A percentile compares a stretch with the other conserved stretches of the same genome.
Conservation (phyloP, 2,113 vertebrate species). For the Electrona antarctica region DNA sequence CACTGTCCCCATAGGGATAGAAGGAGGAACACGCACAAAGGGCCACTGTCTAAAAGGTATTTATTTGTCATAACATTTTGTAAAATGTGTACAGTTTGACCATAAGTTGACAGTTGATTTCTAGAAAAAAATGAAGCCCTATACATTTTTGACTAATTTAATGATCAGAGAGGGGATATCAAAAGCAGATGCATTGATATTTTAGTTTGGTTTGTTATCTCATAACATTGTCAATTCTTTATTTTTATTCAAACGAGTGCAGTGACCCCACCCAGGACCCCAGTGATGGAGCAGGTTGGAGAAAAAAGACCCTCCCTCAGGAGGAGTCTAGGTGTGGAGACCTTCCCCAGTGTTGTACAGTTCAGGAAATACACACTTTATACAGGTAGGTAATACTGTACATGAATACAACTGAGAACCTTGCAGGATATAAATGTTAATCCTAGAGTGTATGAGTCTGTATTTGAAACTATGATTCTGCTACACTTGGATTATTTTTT, state of each 20-base stretch:
- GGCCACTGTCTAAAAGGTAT: conserved; percentile 85
- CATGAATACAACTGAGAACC: background rate
- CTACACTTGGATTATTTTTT: background rate
- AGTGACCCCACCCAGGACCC: conserved; percentile 52
- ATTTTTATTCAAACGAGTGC: conserved; percentile 70
- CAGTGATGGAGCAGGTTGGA: conserved; percentile 30
- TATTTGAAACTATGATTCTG: too few species aligned
- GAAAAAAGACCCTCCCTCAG: conserved; percentile 81
- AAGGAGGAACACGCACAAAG: conserved; percentile 62
- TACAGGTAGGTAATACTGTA: conserved; percentile 73
- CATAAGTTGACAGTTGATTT: background rate
- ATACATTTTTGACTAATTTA: background rate
- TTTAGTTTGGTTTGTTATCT: background rate
- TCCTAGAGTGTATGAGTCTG: background rate
- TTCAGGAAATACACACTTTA: conserved; percentile 79
- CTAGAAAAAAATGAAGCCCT: background rate
- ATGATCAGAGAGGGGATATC: background rate
- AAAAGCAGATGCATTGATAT: background rate
- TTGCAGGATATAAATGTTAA: background rate
- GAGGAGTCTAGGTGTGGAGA: conserved; percentile 81
- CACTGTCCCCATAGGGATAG: conserved; percentile 50
- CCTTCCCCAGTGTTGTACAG: conserved; percentile 82
- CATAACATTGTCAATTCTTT: background rate
- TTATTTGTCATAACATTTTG: background rate
- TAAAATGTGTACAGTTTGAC: too few species aligned